Conservation (phyloP, 2,888 invertebrate species). For the Cephus nigrinus region DNA sequence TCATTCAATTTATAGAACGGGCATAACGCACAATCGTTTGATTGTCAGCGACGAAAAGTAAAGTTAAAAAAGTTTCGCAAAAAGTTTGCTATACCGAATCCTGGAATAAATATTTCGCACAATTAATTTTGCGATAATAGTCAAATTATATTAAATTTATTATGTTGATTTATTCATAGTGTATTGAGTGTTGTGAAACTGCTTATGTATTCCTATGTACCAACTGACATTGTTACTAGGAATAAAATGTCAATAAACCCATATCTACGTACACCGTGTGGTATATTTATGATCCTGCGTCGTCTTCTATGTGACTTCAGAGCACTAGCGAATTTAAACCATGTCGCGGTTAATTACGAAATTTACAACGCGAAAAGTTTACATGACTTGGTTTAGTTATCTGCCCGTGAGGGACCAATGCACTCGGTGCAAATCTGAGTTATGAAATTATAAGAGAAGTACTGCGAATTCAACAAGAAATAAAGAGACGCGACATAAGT, state of each 20-base stretch:
- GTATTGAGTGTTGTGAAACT: not conserved
- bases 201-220: not conserved
- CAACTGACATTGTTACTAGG: not conserved
- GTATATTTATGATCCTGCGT: not conserved
- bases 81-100: too few relatives aligned
- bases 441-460: not conserved
- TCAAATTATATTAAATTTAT: too few relatives aligned
- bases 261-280: not conserved
- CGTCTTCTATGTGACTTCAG: not conserved
- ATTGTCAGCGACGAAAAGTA: too few relatives aligned
- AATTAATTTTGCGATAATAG: too few relatives aligned
- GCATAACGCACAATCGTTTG: too few relatives aligned
- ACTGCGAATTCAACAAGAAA: not conserved
- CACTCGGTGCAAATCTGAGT: not conserved
- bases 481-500: not conserved
- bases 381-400: not conserved
- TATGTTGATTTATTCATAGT: too few relatives aligned
- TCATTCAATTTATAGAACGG: too few relatives aligned
- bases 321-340: not conserved
- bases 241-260: not conserved
- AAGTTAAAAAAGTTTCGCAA: too few relatives aligned
- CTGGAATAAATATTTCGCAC: too few relatives aligned
- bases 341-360: not conserved
- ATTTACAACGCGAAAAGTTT: not conserved
- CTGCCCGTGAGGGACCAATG: not conserved